phyloP scores from a whole-genome alignment of 1,140 invertebrate genomes.

The Trissolcus basalis region DNA sequence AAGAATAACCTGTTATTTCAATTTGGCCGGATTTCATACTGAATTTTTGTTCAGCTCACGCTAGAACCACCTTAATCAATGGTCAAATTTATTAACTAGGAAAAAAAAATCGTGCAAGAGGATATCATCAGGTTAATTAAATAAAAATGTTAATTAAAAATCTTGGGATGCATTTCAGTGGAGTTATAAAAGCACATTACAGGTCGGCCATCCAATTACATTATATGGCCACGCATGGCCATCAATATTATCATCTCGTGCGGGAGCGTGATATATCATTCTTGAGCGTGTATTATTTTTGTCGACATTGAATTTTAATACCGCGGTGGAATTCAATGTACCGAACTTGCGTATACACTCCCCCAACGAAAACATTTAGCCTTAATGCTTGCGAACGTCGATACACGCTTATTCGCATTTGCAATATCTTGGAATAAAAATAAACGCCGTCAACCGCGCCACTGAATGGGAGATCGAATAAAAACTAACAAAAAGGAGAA shows the following conservation, averaged over 20 bases:
- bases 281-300: constrained; percentile 18
- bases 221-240: constrained; percentile 44
- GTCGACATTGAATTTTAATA: constrained; percentile 32
- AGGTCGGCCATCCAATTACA: constrained; percentile 26
- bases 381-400: too few species aligned
- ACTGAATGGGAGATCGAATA: background rate
- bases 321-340: constrained; percentile 17
- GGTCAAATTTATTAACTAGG: too few species aligned
- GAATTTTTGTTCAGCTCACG: too few species aligned
- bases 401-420: background rate
- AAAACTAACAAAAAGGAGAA: constrained; percentile 2
- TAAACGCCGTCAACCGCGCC: background rate
- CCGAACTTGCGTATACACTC: constrained; percentile 2
- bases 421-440: constrained; percentile 13
- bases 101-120: background rate
- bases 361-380: background rate
- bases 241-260: constrained; percentile 53
- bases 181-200: background rate
- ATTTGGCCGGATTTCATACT: too few species aligned
- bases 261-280: constrained; percentile 36
- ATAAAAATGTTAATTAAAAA: background rate
- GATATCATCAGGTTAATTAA: constrained; percentile 6
- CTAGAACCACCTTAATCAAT: too few species aligned
- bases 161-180: background rate
- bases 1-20: too few species aligned